Evolutionary conservation across 2,113 vertebrate species (phyloP).

Genomic region (Pandion haliaetus): DNA sequence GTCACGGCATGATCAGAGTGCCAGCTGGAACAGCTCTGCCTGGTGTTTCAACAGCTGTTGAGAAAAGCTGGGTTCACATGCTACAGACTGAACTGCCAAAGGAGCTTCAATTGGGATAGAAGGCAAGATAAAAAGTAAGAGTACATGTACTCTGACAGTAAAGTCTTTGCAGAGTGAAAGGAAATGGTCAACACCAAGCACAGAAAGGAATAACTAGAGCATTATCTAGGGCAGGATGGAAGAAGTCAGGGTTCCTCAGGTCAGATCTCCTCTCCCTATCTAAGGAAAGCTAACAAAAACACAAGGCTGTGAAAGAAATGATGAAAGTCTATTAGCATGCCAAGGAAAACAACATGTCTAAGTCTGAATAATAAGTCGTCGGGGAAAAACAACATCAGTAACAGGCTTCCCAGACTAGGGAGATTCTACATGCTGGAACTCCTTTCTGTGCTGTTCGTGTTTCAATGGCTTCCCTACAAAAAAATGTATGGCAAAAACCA

Average conservation of each 20-base stretch:
- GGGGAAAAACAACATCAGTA: not conserved
- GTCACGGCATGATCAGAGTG: not conserved
- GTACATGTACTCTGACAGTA: not conserved
- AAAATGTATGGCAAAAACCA: not conserved
- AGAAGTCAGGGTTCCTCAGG: not conserved
- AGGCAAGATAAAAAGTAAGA: not conserved
- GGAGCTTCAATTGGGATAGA: not conserved
- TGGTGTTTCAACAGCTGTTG: not conserved
- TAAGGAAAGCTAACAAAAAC: conserved; percentile 19
- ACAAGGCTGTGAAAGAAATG: not conserved
- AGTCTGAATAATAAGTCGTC: not conserved
- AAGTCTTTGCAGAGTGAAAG: not conserved
- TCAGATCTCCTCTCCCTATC: not conserved
- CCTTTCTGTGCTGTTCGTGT: not conserved
- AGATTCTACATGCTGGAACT: not conserved
- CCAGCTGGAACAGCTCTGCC: not conserved
- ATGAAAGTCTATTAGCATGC: not conserved
- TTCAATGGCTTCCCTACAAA: not conserved
- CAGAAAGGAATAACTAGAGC: not conserved
- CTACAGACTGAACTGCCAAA: not conserved
- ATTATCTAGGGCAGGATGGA: not conserved
- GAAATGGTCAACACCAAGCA: not conserved
- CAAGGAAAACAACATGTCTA: conserved; percentile 10
- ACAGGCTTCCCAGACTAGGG: not conserved
- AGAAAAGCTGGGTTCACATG: not conserved